phyloP scores from a whole-genome alignment of 2,797 vertebrate genomes.

The Oreochromis grahami region DNA sequence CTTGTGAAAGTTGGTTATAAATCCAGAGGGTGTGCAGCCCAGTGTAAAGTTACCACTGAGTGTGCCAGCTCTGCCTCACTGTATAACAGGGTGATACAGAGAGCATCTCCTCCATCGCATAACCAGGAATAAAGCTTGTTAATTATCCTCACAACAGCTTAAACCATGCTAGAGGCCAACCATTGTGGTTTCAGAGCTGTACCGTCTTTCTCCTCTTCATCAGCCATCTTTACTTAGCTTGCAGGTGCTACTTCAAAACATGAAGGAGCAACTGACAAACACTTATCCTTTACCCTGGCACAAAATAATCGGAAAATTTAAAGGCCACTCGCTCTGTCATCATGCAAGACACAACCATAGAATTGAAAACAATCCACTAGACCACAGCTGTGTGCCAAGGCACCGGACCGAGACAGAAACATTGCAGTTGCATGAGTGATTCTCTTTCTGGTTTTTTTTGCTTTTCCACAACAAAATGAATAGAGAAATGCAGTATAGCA shows the following conservation, averaged over 20 bases:
- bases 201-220: neutral
- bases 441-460: accelerated
- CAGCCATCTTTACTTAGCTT: neutral
- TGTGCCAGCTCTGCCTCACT: neutral
- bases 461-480: neutral
- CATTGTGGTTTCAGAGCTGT: neutral
- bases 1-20: neutral
- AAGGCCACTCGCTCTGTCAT: neutral
- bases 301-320: neutral
- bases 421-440: neutral
- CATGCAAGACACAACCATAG: neutral
- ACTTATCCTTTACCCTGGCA: neutral
- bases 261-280: neutral
- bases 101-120: neutral
- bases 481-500: neutral
- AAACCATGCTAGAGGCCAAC: neutral
- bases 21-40: neutral
- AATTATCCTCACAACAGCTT: neutral
- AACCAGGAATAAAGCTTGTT: neutral
- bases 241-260: neutral
- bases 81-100: neutral
- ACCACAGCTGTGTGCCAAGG: neutral
- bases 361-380: neutral
- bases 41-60: neutral
- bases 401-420: accelerated